Evolutionary conservation across 2,888 invertebrate genomes (phyloP).

Genomic region (Tridacna gigas): DNA sequence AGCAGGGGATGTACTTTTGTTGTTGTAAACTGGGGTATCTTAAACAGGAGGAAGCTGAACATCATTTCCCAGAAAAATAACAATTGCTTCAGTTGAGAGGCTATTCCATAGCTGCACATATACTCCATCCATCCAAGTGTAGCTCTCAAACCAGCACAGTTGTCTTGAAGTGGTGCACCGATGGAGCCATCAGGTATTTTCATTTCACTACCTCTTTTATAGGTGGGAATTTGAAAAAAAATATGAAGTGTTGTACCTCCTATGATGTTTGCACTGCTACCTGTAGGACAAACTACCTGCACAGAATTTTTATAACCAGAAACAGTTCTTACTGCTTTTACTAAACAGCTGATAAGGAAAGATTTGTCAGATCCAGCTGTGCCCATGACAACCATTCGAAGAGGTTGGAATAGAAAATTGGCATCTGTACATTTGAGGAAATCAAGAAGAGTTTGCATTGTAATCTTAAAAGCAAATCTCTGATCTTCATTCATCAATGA

Average conservation of each 20-base stretch:
- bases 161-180: slow-evolving; percentile 43
- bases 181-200: slow-evolving; percentile 35
- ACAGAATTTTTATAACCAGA: slow-evolving; percentile 51
- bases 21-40: slow-evolving; percentile 53
- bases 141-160: slow-evolving; percentile 47
- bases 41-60: slow-evolving; percentile 64
- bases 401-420: slow-evolving; percentile 30
- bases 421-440: slow-evolving; percentile 9
- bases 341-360: slow-evolving; percentile 59
- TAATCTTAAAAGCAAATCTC: slow-evolving; percentile 57
- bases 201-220: slow-evolving; percentile 47
- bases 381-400: slow-evolving; percentile 54
- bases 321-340: slow-evolving; percentile 40
- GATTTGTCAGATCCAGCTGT: slow-evolving; percentile 63
- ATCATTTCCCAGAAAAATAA: slow-evolving; percentile 62
- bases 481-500: slow-evolving; percentile 52
- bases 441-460: slow-evolving; percentile 44
- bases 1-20: slow-evolving; percentile 31
- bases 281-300: slow-evolving; percentile 64
- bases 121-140: slow-evolving; percentile 60
- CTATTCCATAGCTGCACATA: slow-evolving; percentile 31
- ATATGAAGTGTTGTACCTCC: slow-evolving; percentile 59
- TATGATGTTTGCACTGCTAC: slow-evolving; percentile 64
- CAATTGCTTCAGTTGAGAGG: background rate
- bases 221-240: slow-evolving; percentile 61